Percentiles rank a stretch among this genome's conserved stretches.
These are phyloP conservation scores for Hippocampus mohnikei DNA, from an alignment of 2,113 vertebrate genomes.

Conservation along the genomic window DNA sequence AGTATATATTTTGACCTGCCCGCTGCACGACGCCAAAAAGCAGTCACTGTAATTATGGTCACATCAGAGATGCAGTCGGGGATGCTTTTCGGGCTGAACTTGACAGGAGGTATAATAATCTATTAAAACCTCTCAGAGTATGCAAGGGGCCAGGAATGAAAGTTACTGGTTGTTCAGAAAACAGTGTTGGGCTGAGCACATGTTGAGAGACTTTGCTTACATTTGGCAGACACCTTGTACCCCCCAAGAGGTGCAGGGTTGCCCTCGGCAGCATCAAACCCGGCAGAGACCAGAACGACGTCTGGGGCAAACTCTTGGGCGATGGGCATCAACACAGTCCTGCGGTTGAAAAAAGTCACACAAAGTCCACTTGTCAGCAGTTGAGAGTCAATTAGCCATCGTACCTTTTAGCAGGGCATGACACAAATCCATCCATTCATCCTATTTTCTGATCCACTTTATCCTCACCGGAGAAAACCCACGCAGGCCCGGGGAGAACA, in stretches of 20 bases:
- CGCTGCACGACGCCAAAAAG: slow-evolving; percentile 19
- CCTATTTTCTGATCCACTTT: too few species aligned
- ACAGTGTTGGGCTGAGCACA: slow-evolving; percentile 2
- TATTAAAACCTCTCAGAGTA: slow-evolving; percentile 29
- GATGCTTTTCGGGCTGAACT: slow-evolving; percentile 13
- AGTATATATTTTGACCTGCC: slow-evolving; percentile 31
- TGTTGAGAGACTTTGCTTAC: slow-evolving; percentile 71
- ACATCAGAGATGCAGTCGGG: slow-evolving; percentile 17
- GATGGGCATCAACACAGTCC: slow-evolving; percentile 93
- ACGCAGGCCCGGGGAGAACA: too few species aligned
- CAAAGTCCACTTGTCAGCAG: neutral
- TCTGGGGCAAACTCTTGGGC: slow-evolving; percentile 90
- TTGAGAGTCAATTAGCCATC: neutral
- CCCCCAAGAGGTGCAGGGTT: slow-evolving; percentile 88
- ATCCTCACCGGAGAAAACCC: too few species aligned
- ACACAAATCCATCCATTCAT: too few species aligned
- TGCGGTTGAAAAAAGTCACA: slow-evolving; percentile 49
- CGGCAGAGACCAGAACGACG: slow-evolving; percentile 88
- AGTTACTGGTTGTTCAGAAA: slow-evolving; percentile 4
- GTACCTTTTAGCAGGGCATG: neutral
- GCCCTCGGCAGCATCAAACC: slow-evolving; percentile 91
- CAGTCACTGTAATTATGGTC: slow-evolving; percentile 42
- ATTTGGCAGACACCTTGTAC: slow-evolving; percentile 92
- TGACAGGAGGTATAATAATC: slow-evolving; percentile 32
- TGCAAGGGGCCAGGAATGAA: slow-evolving; percentile 6